These are phyloP conservation scores for Babylonia areolata DNA, from an alignment of 1,140 invertebrate species.

Conservation along the genomic window DNA sequence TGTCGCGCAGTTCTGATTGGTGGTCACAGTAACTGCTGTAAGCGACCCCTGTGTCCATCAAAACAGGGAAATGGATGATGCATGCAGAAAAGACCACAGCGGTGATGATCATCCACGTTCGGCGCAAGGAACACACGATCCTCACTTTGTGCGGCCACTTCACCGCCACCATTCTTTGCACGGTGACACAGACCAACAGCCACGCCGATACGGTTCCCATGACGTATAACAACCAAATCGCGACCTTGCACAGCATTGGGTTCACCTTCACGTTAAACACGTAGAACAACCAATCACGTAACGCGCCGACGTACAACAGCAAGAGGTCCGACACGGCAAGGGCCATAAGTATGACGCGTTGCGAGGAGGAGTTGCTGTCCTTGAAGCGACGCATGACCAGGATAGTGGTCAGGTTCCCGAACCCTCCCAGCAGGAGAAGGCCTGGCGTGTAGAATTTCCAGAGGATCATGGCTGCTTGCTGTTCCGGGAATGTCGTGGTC, in stretches of 20 bases:
- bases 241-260: not conserved
- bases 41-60: not conserved
- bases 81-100: not conserved
- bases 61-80: not conserved
- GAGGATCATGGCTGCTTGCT: not conserved
- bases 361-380: not conserved
- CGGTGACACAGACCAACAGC: not conserved
- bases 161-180: not conserved
- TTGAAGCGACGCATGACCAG: not conserved
- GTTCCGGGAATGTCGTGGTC: not conserved
- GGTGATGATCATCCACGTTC: not conserved
- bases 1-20: not conserved
- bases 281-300: not conserved
- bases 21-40: not conserved
- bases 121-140: not conserved
- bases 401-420: slow-evolving; percentile 11
- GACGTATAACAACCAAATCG: not conserved
- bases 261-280: not conserved
- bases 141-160: not conserved
- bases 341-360: not conserved
- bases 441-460: not conserved
- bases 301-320: not conserved
- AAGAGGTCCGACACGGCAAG: not conserved
- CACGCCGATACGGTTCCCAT: not conserved
- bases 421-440: slow-evolving; percentile 6